Evolutionary conservation across 2,888 invertebrate genomes (phyloP), one percentile per base, ranked within the genome.

Genomic region (Temnothorax unifasciatus): DNA sequence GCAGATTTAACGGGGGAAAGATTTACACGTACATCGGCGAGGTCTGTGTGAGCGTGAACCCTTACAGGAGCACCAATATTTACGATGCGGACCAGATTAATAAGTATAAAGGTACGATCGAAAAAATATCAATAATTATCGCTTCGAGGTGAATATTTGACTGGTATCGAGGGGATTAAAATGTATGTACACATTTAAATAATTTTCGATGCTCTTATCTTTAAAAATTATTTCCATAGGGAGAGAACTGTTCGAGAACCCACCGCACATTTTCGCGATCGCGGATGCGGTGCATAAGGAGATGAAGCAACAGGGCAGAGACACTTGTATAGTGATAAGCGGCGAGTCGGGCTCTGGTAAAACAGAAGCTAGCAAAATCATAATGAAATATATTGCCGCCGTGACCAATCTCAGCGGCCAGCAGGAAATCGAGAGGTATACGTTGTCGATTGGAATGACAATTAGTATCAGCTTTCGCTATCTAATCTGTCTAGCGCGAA

Each of bases 21-120:
- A 99, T 99, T 94, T 99, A 99, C 96, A 99, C 99, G 9, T 99
- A 99, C 95, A 99, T 99, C 92, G 99, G 99, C 61, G 99, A 99
- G 95, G 99, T 99, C 92, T 97, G 98, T 94, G 98, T 99, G 59
- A 99, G 99, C 0, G 98, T 99, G 91, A 99, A 99, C 95, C 99
- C 99, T 0, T 99, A 99, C 96, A 97, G 97, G 94, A 97, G 96
- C 66, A 96, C 99, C 95, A 98, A 98, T 95, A 98, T 99, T 94
- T 99, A 99, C 96, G 98, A 97, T 84, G 96, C 96, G 77, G 97
- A 97, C 88, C 97, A 97, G 93, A 97, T 99, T 94, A 97, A 97
- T 86, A 97, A 98, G 95, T 99, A 99, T 95, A 97, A 97, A 96
- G 97, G 97, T 96, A 95, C 34, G n/a, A 57, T 64, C 8, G 4